phyloP scores from a whole-genome alignment of 2,113 vertebrate species.

The Mesitornis unicolor region DNA sequence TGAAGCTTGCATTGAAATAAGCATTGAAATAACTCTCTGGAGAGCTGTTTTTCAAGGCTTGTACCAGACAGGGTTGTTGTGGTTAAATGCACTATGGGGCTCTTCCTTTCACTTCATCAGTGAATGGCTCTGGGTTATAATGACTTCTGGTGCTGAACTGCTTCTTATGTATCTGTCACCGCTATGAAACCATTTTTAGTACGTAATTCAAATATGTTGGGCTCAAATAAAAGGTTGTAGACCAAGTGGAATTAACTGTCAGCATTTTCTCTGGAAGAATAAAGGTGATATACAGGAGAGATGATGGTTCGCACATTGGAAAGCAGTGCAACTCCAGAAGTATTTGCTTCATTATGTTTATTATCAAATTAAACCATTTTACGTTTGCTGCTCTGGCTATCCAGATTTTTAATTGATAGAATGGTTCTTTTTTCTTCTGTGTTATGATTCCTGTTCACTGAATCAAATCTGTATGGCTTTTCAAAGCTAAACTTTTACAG shows the following conservation, averaged over 20 bases:
- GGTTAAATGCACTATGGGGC: neutral
- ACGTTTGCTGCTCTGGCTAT: neutral
- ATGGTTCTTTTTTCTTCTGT: neutral
- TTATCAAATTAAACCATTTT: neutral
- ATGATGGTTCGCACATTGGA: fast-evolving
- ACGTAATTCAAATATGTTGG: neutral
- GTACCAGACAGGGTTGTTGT: neutral
- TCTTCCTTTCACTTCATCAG: neutral
- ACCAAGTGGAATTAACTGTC: neutral
- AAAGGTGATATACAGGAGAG: neutral
- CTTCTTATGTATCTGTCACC: neutral
- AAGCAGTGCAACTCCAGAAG: neutral
- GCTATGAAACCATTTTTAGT: neutral
- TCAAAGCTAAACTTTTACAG: neutral
- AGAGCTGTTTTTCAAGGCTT: neutral
- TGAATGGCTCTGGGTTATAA: neutral
- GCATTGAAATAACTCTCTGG: neutral
- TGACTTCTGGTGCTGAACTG: fast-evolving
- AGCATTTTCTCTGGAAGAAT: neutral
- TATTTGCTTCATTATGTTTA: neutral
- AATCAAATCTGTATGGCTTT: neutral
- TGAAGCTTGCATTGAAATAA: neutral
- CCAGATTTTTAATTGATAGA: neutral
- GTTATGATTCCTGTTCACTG: neutral
- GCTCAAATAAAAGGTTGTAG: neutral